These are phyloP conservation scores for Mactra quadrangularis DNA, from an alignment of 1,140 invertebrate genomes.

Conservation along the genomic window DNA sequence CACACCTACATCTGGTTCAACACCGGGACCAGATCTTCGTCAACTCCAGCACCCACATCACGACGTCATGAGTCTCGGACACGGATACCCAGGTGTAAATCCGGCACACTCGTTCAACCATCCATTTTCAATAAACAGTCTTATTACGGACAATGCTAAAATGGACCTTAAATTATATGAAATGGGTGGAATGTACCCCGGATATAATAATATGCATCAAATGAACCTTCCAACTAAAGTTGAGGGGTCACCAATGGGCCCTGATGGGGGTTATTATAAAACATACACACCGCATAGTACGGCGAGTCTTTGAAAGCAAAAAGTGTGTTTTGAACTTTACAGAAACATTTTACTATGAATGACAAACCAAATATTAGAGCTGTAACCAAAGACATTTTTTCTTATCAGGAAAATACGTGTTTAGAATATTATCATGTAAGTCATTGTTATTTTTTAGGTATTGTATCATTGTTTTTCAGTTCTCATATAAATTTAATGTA, in stretches of 20 bases:
- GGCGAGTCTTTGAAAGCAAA: constrained; percentile 72
- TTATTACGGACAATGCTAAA: constrained; percentile 81
- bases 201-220: constrained; percentile 79
- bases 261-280: constrained; percentile 78
- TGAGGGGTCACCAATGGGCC: constrained; percentile 66
- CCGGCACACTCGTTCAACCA: constrained; percentile 85
- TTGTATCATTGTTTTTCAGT: too few species aligned
- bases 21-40: constrained; percentile 84
- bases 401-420: constrained; percentile 28
- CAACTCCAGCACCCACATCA: constrained; percentile 84
- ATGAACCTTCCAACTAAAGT: constrained; percentile 74
- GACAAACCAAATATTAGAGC: constrained; percentile 3
- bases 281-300: constrained; percentile 80
- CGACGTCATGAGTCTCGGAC: constrained; percentile 78
- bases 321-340: not conserved
- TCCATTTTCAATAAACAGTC: constrained; percentile 93
- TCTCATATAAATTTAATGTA: too few species aligned
- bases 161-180: constrained; percentile 82
- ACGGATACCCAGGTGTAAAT: constrained; percentile 71
- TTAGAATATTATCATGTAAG: constrained; percentile 14
- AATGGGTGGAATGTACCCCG: constrained; percentile 76
- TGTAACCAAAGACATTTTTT: constrained; percentile 45
- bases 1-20: constrained; percentile 58
- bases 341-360: too few species aligned
- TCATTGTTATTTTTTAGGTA: not conserved